Evolutionary conservation across 1,140 invertebrate species (phyloP).

Genomic region (Rhagoletis pomonella): DNA sequence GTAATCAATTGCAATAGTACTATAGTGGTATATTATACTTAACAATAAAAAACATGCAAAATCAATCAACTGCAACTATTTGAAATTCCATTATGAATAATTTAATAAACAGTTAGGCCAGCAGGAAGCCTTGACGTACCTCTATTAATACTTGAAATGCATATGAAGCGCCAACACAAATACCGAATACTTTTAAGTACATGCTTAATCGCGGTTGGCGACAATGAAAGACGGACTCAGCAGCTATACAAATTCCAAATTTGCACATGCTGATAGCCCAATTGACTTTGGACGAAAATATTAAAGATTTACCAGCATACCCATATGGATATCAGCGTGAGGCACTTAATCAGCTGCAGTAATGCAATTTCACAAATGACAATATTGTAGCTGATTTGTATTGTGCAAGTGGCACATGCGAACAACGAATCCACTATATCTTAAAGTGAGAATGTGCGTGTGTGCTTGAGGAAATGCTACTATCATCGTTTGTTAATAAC

Average conservation of each 20-base stretch:
- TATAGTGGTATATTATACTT: not conserved
- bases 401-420: not conserved
- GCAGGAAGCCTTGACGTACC: not conserved
- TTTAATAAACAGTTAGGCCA: not conserved
- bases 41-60: slow-evolving; percentile 3
- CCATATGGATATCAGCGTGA: not conserved
- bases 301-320: not conserved
- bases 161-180: not conserved
- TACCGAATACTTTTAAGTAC: too few relatives aligned
- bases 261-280: not conserved
- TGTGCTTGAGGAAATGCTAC: not conserved
- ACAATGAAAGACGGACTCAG: too few relatives aligned
- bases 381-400: not conserved
- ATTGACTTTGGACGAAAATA: not conserved
- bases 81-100: not conserved
- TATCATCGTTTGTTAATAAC: not conserved
- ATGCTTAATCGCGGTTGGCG: too few relatives aligned
- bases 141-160: not conserved
- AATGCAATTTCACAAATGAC: not conserved
- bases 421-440: not conserved
- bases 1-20: not conserved
- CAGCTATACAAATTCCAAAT: not conserved
- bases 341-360: not conserved
- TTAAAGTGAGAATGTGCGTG: not conserved
- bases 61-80: slow-evolving; percentile 25